Conservation (phyloP, 2,113 vertebrate genomes). For the Rostratula benghalensis region DNA sequence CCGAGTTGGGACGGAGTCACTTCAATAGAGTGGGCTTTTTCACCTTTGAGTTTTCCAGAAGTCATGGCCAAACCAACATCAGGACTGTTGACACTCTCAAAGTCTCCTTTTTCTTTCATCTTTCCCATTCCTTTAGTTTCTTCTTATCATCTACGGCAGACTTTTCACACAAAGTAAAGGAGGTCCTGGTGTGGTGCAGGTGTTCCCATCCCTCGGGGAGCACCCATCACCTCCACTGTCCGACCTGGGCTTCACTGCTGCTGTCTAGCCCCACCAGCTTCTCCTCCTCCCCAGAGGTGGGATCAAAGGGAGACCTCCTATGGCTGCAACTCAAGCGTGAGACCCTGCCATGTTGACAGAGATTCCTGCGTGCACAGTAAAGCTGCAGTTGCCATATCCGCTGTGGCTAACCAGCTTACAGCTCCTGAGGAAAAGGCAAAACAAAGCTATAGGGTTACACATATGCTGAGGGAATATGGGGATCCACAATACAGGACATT, state of each 20-base stretch:
- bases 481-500: not conserved
- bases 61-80: not conserved
- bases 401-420: not conserved
- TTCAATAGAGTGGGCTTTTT: not conserved
- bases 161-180: not conserved
- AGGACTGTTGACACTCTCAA: not conserved
- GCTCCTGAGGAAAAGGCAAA: not conserved
- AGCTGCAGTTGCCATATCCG: not conserved
- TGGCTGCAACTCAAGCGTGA: not conserved
- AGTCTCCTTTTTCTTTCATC: not conserved
- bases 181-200: not conserved
- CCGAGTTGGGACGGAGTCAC: not conserved
- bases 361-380: not conserved
- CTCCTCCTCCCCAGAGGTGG: not conserved
- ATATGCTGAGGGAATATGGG: fast-evolving
- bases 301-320: not conserved
- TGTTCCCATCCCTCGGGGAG: fast-evolving
- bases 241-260: fast-evolving
- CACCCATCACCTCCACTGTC: not conserved
- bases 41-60: not conserved
- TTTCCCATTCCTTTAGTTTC: not conserved
- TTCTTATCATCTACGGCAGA: not conserved
- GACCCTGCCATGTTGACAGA: fast-evolving
- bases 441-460: not conserved
- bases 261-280: fast-evolving